Percentiles rank a stretch among this genome's conserved stretches.
These are phyloP conservation scores for Haemorhous mexicanus DNA, from an alignment of 2,113 vertebrate species.

Conservation along the genomic window DNA sequence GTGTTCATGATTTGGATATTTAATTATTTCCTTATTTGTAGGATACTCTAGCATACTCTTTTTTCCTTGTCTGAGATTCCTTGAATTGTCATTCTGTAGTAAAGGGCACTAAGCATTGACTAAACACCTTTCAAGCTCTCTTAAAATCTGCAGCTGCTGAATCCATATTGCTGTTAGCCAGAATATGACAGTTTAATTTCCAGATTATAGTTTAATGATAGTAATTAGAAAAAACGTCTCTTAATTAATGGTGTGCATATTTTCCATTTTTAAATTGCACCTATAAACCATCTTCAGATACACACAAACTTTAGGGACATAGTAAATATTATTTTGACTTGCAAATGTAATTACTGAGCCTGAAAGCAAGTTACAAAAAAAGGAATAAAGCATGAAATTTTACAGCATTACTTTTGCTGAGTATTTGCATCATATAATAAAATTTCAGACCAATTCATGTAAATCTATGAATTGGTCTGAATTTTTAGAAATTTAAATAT, in stretches of 20 bases:
- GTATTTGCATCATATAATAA: neutral
- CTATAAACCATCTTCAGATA: conserved; percentile 9
- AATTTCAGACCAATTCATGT: too few species aligned
- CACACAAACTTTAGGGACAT: conserved; percentile 20
- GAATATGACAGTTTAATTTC: neutral
- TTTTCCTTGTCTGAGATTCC: neutral
- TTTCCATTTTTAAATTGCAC: conserved; percentile 21
- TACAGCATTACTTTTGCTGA: neutral
- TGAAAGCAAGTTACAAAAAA: neutral
- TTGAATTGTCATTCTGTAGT: neutral
- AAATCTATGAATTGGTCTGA: neutral
- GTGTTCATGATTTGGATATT: neutral
- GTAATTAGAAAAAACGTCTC: neutral
- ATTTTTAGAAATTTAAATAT: neutral
- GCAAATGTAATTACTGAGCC: conserved; percentile 45
- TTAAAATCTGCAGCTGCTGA: neutral
- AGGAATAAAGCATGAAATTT: neutral
- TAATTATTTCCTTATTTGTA: neutral
- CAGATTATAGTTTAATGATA: neutral
- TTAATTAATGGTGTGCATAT: conserved; percentile 17
- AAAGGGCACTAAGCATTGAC: neutral
- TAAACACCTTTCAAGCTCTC: neutral
- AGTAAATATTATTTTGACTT: conserved; percentile 57
- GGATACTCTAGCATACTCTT: neutral
- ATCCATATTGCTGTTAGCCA: neutral